phyloP scores from a whole-genome alignment of 2,797 vertebrate species.

The Acrossocheilus wenchowensis region DNA sequence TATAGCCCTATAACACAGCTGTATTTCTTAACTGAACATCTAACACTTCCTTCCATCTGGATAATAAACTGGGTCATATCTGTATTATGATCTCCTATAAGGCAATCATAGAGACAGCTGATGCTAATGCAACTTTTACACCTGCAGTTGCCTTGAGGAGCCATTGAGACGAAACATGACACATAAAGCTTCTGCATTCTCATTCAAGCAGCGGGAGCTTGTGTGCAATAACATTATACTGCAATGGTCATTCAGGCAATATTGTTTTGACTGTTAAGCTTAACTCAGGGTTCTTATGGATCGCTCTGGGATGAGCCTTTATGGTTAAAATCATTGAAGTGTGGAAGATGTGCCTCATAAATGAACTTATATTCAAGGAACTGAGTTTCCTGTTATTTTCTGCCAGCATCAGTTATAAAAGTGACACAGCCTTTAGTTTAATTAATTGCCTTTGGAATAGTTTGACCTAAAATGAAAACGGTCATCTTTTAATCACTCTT shows the following conservation, averaged over 20 bases:
- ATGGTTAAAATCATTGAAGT: constrained; percentile 21
- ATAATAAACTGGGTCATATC: constrained; percentile 33
- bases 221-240: constrained; percentile 27
- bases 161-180: constrained; percentile 25
- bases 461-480: neutral
- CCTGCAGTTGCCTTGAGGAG: constrained; percentile 29
- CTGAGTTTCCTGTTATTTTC: neutral
- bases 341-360: constrained; percentile 22
- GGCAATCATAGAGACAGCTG: constrained; percentile 19
- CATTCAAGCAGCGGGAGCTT: neutral
- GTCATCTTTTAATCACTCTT: neutral
- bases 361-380: constrained; percentile 29
- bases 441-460: neutral
- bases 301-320: constrained; percentile 35
- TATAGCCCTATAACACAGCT: constrained; percentile 3
- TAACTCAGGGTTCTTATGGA: constrained; percentile 33
- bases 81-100: constrained; percentile 38
- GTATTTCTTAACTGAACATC: constrained; percentile 23
- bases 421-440: neutral
- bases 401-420: neutral
- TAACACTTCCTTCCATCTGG: constrained; percentile 30
- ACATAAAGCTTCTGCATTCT: constrained; percentile 29
- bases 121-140: constrained; percentile 38
- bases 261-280: constrained; percentile 45
- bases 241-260: constrained; percentile 13